phyloP scores from a whole-genome alignment of 2,113 vertebrate species.

The Marcusenius ussheri region DNA sequence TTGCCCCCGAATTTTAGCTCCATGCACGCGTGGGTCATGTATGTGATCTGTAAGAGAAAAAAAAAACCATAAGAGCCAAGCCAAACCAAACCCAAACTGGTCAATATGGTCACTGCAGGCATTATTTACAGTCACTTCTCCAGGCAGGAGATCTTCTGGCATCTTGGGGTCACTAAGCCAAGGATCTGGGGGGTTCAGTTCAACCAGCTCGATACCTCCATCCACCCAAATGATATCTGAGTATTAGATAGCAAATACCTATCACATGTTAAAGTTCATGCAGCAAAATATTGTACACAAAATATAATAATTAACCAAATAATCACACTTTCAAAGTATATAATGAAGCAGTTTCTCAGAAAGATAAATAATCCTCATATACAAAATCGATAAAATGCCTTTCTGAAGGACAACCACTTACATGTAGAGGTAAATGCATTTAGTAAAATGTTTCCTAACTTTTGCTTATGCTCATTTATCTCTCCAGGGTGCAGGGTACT shows the following conservation, averaged over 20 bases:
- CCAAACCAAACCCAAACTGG: neutral
- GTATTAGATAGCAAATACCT: constrained; percentile 14
- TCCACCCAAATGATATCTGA: constrained; percentile 57
- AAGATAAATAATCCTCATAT: neutral
- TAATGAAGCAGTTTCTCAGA: neutral
- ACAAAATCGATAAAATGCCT: neutral
- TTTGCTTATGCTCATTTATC: neutral
- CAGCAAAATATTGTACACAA: neutral
- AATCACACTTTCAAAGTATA: neutral
- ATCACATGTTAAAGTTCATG: neutral
- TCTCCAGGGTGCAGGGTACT: neutral
- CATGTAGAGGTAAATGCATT: neutral
- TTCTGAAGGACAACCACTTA: neutral
- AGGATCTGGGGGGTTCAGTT: constrained; percentile 63
- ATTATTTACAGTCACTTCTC: constrained; percentile 60
- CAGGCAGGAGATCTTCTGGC: constrained; percentile 51
- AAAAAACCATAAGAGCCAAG: neutral
- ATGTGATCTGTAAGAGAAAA: constrained; percentile 55
- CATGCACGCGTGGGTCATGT: constrained; percentile 70
- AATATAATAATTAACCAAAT: neutral
- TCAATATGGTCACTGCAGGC: neutral
- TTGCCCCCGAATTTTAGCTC: constrained; percentile 60
- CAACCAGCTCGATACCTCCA: constrained; percentile 54
- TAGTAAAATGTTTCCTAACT: neutral
- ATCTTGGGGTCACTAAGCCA: constrained; percentile 60